Evolutionary conservation across 2,888 invertebrate species (phyloP), one percentile per base, ranked within the genome.

Genomic region (Dione juno): DNA sequence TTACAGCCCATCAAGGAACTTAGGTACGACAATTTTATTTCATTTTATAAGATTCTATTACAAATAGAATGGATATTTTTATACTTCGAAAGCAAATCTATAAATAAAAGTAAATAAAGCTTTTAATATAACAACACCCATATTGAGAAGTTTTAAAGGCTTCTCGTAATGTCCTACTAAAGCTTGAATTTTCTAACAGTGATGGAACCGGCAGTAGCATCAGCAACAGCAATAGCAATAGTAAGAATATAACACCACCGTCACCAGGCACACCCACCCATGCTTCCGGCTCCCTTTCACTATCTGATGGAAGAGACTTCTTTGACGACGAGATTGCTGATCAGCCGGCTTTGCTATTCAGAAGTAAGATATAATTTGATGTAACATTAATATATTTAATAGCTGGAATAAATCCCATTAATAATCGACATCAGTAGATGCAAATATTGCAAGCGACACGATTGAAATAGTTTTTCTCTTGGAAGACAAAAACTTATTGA

Each of bases 281-380:
- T 79, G 95, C 95, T 11, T 96, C 97, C 0, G 96, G 96, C 69
- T 97, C 97, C 0, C 88, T 97, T 0, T 97, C 97, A 0, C 88
- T 97, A n/a, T 97, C 97, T 0, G 97, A 97, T 76, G 96, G 96
- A 19, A 94, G 96, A 75, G 97, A 97, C 84, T 97, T 95, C 87
- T 95, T 98, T 73, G 98, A 98, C 80, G 98, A 98, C 79, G 98
- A 98, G 88, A 98, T 98, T 73, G 97, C 97, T 53, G 98, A 98
- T 89, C 98, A 98, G 82, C 98, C 98, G 13, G 97, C 96, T 1
- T 85, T 98, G 75, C 93, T 97, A 14, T 97, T 97, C 81, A 95
- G 96, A 82, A 96, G 96, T 86, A 94, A 94, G 81, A 40, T 43
- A 19, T 52, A 14, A 9, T 64, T 50, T 40, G 0, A n/a, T 13